These are phyloP conservation scores for Zosterops hypoxanthus DNA, from an alignment of 2,113 vertebrate genomes.

Conservation along the genomic window DNA sequence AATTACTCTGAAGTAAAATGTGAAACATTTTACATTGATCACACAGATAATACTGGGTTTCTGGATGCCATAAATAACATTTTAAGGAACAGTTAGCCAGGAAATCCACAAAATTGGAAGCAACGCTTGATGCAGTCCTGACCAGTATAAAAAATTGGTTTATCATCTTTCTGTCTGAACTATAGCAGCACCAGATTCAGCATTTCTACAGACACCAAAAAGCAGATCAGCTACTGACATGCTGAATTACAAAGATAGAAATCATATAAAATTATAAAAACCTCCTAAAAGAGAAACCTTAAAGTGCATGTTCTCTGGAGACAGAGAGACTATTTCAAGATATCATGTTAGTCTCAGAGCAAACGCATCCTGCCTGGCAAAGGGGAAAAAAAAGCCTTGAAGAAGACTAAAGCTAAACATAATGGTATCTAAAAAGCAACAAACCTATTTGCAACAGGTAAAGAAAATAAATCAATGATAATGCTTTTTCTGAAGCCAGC, in stretches of 20 bases:
- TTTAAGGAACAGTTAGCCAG: not conserved
- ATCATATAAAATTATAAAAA: not conserved
- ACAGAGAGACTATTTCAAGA: not conserved
- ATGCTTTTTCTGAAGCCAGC: not conserved
- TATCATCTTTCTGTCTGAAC: not conserved
- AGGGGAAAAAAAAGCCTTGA: not conserved
- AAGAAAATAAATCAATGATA: not conserved
- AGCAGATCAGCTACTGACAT: not conserved
- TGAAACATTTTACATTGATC: not conserved
- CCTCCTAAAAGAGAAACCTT: not conserved
- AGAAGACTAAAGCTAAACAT: not conserved
- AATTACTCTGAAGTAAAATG: not conserved
- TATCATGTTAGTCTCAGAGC: not conserved
- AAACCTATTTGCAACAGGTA: not conserved
- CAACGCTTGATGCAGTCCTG: not conserved
- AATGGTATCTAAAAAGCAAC: not conserved
- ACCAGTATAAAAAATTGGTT: not conserved
- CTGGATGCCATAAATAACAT: not conserved
- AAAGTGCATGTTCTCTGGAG: not conserved
- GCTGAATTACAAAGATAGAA: not conserved
- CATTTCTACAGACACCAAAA: not conserved
- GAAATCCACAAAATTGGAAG: not conserved
- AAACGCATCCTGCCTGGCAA: not conserved
- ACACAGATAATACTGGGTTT: not conserved
- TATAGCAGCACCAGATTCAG: not conserved